These are phyloP conservation scores for Sthenelais limicola DNA, from an alignment of 2,888 invertebrate genomes.

Conservation along the genomic window DNA sequence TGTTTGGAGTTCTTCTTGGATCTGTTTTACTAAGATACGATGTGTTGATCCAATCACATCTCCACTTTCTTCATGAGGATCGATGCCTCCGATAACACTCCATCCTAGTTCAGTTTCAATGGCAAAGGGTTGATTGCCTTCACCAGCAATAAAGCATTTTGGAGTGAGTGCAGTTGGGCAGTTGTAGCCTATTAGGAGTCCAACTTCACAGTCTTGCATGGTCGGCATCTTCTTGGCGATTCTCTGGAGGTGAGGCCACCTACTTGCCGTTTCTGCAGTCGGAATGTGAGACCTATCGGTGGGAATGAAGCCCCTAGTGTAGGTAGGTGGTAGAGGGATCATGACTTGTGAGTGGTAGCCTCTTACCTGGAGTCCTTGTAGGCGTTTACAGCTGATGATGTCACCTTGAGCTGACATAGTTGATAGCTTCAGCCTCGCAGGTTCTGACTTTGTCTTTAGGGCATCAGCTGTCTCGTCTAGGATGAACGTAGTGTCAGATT, in stretches of 20 bases:
- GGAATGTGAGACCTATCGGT: constrained; percentile 52
- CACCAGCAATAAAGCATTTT: neutral
- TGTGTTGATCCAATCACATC: too few relatives aligned
- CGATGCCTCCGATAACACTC: constrained; percentile 22
- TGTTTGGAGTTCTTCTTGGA: too few relatives aligned
- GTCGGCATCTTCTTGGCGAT: constrained; percentile 46
- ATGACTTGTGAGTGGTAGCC: constrained; percentile 32
- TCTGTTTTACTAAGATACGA: too few relatives aligned
- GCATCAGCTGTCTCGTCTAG: constrained; percentile 41
- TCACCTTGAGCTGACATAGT: constrained; percentile 46
- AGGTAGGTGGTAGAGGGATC: constrained; percentile 50
- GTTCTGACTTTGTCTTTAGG: constrained; percentile 38
- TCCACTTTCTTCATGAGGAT: too few relatives aligned
- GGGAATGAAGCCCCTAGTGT: constrained; percentile 49
- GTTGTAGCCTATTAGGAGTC: constrained; percentile 52
- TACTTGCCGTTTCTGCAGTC: constrained; percentile 47
- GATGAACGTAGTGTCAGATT: constrained; percentile 51
- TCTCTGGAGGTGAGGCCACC: constrained; percentile 49
- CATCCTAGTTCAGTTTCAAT: constrained; percentile 50
- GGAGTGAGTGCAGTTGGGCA: constrained; percentile 52
- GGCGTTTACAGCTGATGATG: constrained; percentile 19
- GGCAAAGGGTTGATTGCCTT: constrained; percentile 50
- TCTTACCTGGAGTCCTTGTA: constrained; percentile 46
- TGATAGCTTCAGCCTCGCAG: constrained; percentile 46
- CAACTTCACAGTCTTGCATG: constrained; percentile 48